Base-by-base conservation (phyloP, 2,113 vertebrate genomes). In the Hyperoodon ampullatus region DNA sequence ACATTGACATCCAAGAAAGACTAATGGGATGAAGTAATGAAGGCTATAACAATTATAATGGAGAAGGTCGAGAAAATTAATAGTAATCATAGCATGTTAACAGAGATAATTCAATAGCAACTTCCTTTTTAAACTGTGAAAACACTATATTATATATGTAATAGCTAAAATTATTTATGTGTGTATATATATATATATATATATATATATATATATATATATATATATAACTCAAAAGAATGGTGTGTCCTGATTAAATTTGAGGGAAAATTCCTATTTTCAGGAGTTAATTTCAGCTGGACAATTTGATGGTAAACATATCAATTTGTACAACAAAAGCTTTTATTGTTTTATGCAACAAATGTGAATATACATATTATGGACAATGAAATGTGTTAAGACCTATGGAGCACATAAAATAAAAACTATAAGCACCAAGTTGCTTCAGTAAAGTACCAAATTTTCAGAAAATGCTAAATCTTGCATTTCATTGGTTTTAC, bases 21-120 rank as follows among this genome's bases (percentile, higher is more conserved):
- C 82, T 97, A 97, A 91, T 68, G 9, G 18, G 26, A 97, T 97
- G 91, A 94, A 97, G 90, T 70, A 98, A 89, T 86, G 90, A 98
- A 65, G 33, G 15, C 39, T 93, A 89, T 85, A 97, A 93, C 15
- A 96, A 95, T 93, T 93, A 42, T 55, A 89, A 39, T 82, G 23
- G 47, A 60, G 60, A 97, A 89, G 55, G 78, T 81, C 77, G 90
- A 83, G 71, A 72, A 97, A 97, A 97, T 61, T 96, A 84, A 87
- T 35, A 68, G 53, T 82, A 94, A 88, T 90, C 16, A 82, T 4
- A 77, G 9, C 15, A 68, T 68, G 44, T 39, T 92, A 90, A 92
- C 11, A 55, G 15, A 70, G 33, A 66, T 88, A 91, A 94, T 86
- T 96, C 12, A 96, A 50, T 50, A 78, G 10, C 66, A 81, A 44